These are phyloP conservation scores for Boleophthalmus pectinirostris DNA, from an alignment of 2,113 vertebrate species.

Conservation along the genomic window DNA sequence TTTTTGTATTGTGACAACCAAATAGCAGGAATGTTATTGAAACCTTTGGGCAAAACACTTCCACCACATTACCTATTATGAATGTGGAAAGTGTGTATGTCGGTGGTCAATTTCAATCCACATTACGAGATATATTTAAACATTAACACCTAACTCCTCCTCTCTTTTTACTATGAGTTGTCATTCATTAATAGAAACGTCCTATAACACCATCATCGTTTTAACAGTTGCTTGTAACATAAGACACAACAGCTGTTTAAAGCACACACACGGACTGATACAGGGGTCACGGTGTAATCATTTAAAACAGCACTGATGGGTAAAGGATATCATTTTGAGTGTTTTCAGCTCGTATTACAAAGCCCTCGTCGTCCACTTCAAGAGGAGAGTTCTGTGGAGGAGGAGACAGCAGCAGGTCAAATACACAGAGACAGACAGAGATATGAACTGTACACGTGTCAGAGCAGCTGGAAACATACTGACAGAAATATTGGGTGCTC, in stretches of 20 bases:
- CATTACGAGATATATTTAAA: too few relatives aligned
- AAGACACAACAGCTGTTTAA: not conserved
- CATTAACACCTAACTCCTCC: not conserved
- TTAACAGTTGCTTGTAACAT: not conserved
- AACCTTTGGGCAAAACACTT: too few relatives aligned
- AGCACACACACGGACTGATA: not conserved
- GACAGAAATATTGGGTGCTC: too few relatives aligned
- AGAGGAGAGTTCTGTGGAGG: slow-evolving; percentile 79
- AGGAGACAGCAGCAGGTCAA: slow-evolving; percentile 40
- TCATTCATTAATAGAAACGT: too few relatives aligned
- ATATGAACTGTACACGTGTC: slow-evolving; percentile 11
- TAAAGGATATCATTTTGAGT: slow-evolving; percentile 88
- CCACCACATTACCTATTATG: too few relatives aligned
- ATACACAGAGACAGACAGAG: slow-evolving; percentile 13
- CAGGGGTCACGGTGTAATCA: not conserved
- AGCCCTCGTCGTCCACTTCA: slow-evolving; percentile 95
- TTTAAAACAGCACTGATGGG: not conserved
- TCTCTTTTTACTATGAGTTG: not conserved
- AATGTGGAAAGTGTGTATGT: too few relatives aligned
- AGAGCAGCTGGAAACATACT: not conserved
- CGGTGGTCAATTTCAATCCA: too few relatives aligned
- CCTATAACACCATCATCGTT: not conserved
- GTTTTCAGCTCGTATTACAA: slow-evolving; percentile 86
- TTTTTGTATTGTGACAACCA: too few relatives aligned
- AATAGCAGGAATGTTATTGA: too few relatives aligned